A percentile compares a stretch with the other conserved stretches of the same genome.
phyloP scores from a whole-genome alignment of 2,113 vertebrate genomes.

The Camelus dromedarius region DNA sequence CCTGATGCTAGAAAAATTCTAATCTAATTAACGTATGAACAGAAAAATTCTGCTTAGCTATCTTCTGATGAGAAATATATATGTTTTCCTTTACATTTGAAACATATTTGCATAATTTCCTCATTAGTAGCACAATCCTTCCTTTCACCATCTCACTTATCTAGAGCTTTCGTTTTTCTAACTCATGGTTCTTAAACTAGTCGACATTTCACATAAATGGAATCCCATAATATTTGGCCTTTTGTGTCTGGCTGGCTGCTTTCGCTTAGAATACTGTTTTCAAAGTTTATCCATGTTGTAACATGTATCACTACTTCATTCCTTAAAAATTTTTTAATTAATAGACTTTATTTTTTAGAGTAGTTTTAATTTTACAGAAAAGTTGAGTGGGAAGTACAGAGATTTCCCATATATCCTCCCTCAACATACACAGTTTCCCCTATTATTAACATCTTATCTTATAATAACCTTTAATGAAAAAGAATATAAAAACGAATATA shows the following conservation, averaged over 20 bases:
- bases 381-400: neutral
- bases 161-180: neutral
- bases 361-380: neutral
- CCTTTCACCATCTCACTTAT: neutral
- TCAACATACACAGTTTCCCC: neutral
- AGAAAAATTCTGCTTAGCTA: slow-evolving; percentile 8
- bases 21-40: neutral
- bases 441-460: neutral
- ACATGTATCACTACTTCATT: neutral
- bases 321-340: neutral
- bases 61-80: slow-evolving; percentile 30
- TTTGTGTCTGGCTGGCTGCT: neutral
- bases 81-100: neutral
- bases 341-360: neutral
- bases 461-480: no score
- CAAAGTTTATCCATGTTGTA: neutral
- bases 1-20: neutral
- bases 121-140: neutral
- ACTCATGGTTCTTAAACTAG: neutral
- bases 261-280: neutral
- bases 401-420: neutral
- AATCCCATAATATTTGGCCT: neutral
- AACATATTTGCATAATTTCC: neutral
- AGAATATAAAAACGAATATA: no score
- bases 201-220: neutral